Percentiles rank a stretch among this genome's conserved stretches.
Conservation (phyloP, 2,113 vertebrate species). For the Antechinus flavipes region DNA sequence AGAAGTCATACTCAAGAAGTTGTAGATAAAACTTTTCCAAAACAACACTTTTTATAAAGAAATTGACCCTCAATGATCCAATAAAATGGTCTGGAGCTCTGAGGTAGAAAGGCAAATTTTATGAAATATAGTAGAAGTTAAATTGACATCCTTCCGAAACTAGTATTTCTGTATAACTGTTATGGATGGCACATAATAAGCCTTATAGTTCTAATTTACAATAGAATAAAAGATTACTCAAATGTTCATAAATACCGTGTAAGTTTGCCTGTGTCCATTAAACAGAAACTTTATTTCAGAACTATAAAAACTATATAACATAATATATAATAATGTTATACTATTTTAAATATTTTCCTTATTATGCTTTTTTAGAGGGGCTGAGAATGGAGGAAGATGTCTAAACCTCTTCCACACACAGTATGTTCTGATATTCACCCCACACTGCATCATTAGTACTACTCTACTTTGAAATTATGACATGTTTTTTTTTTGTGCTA, state of each 20-base stretch:
- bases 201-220: not conserved
- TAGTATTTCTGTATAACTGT: not conserved
- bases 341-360: not conserved
- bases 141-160: not conserved
- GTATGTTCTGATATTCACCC: not conserved
- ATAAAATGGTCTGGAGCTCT: not conserved
- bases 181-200: not conserved
- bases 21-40: slow-evolving; percentile 17
- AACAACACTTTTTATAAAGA: slow-evolving; percentile 25
- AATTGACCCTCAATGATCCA: slow-evolving; percentile 30
- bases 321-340: not conserved
- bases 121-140: slow-evolving; percentile 10
- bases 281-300: not conserved
- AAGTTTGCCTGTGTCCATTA: not conserved
- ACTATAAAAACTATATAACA: not conserved
- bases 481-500: not conserved
- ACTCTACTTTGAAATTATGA: not conserved
- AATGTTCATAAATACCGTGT: not conserved
- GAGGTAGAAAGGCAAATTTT: slow-evolving; percentile 32
- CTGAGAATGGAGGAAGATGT: not conserved
- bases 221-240: not conserved
- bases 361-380: not conserved
- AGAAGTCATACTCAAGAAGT: not conserved
- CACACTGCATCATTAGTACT: not conserved
- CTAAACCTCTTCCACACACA: not conserved